Percentiles rank a stretch among this genome's conserved stretches.
Evolutionary conservation across 2,797 vertebrate genomes (phyloP).

Genomic region (Cryptoprocta ferox): DNA sequence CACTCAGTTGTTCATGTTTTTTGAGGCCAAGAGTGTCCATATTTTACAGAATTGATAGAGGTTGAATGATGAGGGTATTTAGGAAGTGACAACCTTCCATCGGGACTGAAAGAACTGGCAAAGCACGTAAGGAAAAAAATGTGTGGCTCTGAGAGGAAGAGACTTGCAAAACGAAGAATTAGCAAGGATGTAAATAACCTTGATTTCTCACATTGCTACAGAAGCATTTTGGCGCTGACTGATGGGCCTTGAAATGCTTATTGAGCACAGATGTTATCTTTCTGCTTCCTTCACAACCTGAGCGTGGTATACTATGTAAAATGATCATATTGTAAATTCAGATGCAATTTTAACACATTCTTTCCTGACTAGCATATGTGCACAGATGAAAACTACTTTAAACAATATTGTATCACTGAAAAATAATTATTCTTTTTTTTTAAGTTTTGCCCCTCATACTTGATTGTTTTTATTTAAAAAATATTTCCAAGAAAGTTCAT

Average conservation of each 20-base stretch:
- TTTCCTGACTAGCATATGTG: neutral
- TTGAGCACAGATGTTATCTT: constrained; percentile 61
- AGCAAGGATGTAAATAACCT: constrained; percentile 63
- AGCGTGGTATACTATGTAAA: neutral
- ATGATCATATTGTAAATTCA: constrained; percentile 61
- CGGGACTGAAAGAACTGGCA: neutral
- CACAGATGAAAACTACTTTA: neutral
- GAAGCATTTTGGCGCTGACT: constrained; percentile 54
- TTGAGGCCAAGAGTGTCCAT: neutral
- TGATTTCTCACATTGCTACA: constrained; percentile 45
- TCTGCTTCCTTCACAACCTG: constrained; percentile 50
- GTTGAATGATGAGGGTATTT: neutral
- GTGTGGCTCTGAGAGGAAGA: neutral
- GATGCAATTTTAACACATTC: constrained; percentile 59
- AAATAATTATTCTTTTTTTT: neutral
- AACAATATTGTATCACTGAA: neutral
- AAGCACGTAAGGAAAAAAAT: neutral
- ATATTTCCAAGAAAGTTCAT: neutral
- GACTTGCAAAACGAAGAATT: constrained; percentile 41
- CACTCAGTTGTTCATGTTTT: neutral
- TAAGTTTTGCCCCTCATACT: neutral
- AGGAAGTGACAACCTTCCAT: neutral
- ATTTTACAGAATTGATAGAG: neutral
- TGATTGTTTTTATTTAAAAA: neutral
- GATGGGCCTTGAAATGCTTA: constrained; percentile 60